Conservation (phyloP, 37 sponge, comb jelly and placozoan genomes). For the Geodia barretti region DNA sequence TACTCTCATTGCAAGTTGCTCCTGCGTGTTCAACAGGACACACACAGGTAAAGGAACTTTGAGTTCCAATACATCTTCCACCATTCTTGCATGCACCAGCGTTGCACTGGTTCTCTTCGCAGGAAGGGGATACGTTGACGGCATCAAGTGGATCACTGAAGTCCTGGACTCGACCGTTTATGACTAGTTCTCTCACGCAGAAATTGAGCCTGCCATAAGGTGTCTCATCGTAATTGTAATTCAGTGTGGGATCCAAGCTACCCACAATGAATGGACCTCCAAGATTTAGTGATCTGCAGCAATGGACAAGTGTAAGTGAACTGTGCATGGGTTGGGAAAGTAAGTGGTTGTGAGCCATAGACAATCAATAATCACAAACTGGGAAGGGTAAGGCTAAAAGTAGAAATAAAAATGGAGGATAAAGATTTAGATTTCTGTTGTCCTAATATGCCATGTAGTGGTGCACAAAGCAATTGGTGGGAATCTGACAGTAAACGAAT, state of each 20-base stretch:
- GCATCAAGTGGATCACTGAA: constrained; percentile 44
- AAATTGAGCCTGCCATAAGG: constrained; percentile 25
- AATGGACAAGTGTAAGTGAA: not conserved
- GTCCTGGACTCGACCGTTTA: constrained; percentile 45
- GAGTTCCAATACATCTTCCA: constrained; percentile 61
- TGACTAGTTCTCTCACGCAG: constrained; percentile 59
- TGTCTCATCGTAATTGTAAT: not conserved
- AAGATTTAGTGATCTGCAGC: constrained; percentile 58
- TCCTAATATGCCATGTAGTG: no score
- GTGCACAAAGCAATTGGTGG: no score
- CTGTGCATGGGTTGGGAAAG: no score
- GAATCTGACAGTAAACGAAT: no score
- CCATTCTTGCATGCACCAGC: constrained; percentile 45
- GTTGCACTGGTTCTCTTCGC: constrained; percentile 34
- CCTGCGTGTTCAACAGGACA: constrained; percentile 52
- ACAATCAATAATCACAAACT: no score
- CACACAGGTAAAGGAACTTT: constrained; percentile 30
- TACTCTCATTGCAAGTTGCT: constrained; percentile 51
- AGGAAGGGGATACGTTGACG: not conserved
- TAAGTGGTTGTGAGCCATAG: no score
- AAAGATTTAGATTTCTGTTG: no score
- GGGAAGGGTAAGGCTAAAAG: no score
- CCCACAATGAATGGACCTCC: constrained; percentile 64
- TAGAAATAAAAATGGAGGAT: no score
- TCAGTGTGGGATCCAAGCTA: not conserved